These are phyloP conservation scores for Chironomus tentans DNA, from an alignment of 2,888 invertebrate species.

Conservation along the genomic window DNA sequence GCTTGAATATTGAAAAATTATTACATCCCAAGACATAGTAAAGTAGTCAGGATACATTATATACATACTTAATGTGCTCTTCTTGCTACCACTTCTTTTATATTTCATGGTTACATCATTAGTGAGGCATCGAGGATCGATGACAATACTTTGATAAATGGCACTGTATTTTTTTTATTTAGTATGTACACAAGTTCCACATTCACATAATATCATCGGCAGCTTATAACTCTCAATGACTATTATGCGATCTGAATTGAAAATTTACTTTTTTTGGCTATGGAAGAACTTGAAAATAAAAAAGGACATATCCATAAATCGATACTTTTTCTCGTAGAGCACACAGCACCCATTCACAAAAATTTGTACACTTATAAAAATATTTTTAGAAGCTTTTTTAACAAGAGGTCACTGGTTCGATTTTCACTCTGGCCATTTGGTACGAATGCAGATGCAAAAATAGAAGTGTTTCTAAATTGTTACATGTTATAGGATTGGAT, in stretches of 20 bases:
- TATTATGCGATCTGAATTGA: conserved; percentile 19
- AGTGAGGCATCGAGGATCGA: background rate
- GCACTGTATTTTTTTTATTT: background rate
- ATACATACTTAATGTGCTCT: background rate
- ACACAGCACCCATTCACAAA: conserved; percentile 14
- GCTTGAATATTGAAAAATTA: conserved; percentile 19
- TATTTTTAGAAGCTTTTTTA: no score
- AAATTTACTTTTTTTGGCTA: background rate
- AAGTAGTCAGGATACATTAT: background rate
- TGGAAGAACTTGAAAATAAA: background rate
- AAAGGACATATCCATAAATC: conserved; percentile 13
- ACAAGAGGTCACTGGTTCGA: no score
- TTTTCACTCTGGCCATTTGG: no score
- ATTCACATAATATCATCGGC: no score
- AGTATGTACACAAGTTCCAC: background rate
- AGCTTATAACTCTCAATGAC: background rate
- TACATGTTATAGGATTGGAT: no score
- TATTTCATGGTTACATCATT: background rate
- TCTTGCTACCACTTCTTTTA: background rate
- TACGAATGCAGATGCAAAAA: no score
- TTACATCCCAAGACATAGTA: background rate
- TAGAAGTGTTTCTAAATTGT: no score
- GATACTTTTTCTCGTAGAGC: background rate
- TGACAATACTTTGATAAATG: conserved; percentile 10
- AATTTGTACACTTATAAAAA: background rate